Base-by-base conservation (phyloP, 2,113 vertebrate species). In the Turnix velox region DNA sequence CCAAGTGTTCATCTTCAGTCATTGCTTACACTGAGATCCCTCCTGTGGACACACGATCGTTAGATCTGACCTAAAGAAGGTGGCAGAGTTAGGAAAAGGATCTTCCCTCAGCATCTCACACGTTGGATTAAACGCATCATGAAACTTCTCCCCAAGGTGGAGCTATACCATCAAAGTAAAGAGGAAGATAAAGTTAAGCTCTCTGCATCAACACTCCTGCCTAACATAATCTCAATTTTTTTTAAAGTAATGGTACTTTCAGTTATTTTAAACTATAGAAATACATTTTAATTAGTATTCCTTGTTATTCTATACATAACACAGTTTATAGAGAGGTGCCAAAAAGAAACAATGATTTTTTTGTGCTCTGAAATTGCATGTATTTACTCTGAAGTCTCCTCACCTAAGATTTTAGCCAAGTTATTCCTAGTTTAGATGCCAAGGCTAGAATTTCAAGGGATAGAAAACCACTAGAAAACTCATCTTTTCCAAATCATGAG, bases 111-210 rank as follows among this genome's bases (percentile, higher is more conserved):
- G 76, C 35, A 90, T 75, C 62, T 14, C 37, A 15, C 7, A 4
- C 9, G 66, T 73, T 16, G 51, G 55, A 80, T 46, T 31, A 71
- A 90, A 81, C 0, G 17, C 76, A 78, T 35, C n/a, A 17, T 0
- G 1, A 31, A 55, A 52, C n/a, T 92, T 91, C 89, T 94, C 94
- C 91, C 66, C 28, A 95, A 96, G 94, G 81, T 93, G 93, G 94
- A 96, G 95, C 94, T 95, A 48, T 89, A 72, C 40, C 77, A 82
- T 84, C 69, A 82, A 4, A 25, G 0, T 48, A 71, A 71, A 63
- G 48, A 88, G 35, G 35, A 94, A 78, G 73, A 78, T 35, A 54
- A 57, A 72, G 42, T 78, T 31, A 46, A 40, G 0, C 31, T 62
- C n/a, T 66, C 39, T 71, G 51, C 19, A 31, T 7, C 74, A 90